Evolutionary conservation across 2,888 invertebrate genomes (phyloP), one percentile per base, ranked within the genome.

Genomic region (Aelia acuminata): DNA sequence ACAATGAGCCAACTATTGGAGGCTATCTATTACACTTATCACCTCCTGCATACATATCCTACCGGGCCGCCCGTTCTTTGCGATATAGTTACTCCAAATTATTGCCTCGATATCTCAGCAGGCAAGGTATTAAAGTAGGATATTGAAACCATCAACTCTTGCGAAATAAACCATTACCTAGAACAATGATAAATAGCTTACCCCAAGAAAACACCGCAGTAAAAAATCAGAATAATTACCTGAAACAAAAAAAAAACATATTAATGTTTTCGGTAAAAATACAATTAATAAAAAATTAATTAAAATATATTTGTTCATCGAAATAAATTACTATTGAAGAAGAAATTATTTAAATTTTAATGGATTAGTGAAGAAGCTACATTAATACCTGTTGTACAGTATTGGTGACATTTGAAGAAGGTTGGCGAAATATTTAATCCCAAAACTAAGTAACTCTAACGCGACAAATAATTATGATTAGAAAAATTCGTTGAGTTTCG

Each of bases 121-220:
- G 63, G 63, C 63, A 35, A 18, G n/a, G 63, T 70, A 70, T 70
- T 70, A 70, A 70, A 70, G 18, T 35, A 70, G 63, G 31, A 70
- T 70, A 35, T 70, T 35, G 63, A 70, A 70, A 70, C 63, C 35
- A 35, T 70, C 35, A 70, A 70, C 63, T 5, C 26, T 70, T 70
- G 63, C 63, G 63, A 35, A 70, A 70, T 70, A 70, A n/a, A 35
- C 31, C 63, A 70, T 70, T 70, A 70, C 18, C 63, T 2, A 35
- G 43, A 20, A 20, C 18, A 70, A 15, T 35, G 63, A 70, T 70
- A 35, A 70, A 70, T 3, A 18, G 35, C 63, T 70, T 70, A 70
- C 63, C 63, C 35, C 20, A 18, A 35, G 31, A 35, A 70, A 35
- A 18, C 35, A 35, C 18, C 31, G 5, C 63, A 70, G 31, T 70